Conservation (phyloP, 2,797 vertebrate genomes). For the Falco naumanni region DNA sequence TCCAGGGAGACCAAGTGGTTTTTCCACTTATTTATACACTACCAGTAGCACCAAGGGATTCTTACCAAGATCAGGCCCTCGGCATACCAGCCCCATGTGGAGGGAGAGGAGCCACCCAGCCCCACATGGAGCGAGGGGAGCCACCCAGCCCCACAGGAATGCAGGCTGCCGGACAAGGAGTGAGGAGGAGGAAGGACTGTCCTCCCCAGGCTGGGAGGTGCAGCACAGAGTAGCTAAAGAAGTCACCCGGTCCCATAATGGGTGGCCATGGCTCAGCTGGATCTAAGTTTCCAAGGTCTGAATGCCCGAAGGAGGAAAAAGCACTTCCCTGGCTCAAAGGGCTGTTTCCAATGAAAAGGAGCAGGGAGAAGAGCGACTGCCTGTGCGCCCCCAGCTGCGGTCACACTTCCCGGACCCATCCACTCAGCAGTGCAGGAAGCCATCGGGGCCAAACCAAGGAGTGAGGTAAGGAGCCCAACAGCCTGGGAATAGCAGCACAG, state of each 20-base stretch:
- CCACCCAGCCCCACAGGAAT: fast-evolving
- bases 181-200: neutral
- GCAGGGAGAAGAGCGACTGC: neutral
- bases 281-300: neutral
- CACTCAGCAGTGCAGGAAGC: fast-evolving
- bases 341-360: neutral
- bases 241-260: neutral
- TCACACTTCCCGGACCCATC: neutral
- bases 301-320: neutral
- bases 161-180: neutral
- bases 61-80: neutral
- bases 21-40: constrained; percentile 11
- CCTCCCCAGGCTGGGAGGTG: neutral
- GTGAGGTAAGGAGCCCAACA: neutral
- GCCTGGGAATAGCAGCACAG: neutral
- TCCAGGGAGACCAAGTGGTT: constrained; percentile 39
- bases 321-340: neutral
- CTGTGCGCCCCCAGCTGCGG: neutral
- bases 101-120: neutral
- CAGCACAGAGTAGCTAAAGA: neutral
- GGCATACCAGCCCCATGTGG: neutral
- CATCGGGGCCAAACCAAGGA: neutral
- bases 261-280: neutral
- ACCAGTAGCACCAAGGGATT: constrained; percentile 1
- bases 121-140: neutral